Percentiles rank a stretch among this genome's conserved stretches.
phyloP scores from a whole-genome alignment of 2,888 invertebrate species.

The Geophilus truncorum region DNA sequence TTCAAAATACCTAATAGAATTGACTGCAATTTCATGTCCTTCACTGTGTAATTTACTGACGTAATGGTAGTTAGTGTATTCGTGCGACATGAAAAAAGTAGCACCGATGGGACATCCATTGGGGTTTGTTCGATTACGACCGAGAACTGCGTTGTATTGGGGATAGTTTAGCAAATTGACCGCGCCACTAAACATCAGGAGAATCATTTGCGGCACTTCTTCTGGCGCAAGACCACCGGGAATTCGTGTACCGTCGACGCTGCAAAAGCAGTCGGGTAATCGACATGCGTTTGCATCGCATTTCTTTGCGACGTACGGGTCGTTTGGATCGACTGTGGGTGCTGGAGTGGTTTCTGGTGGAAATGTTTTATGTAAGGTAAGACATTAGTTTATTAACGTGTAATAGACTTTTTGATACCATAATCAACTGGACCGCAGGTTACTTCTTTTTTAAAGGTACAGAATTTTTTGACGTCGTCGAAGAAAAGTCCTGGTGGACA shows the following conservation, averaged over 20 bases:
- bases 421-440: conserved; percentile 74
- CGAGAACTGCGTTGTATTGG: conserved; percentile 78
- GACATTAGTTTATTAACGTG: too few relatives aligned
- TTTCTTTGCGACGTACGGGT: conserved; percentile 59
- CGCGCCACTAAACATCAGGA: conserved; percentile 88
- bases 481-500: conserved; percentile 87
- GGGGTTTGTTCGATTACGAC: conserved; percentile 72
- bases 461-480: conserved; percentile 82
- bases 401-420: conserved; percentile 34
- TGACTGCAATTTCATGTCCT: conserved; percentile 77
- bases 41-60: conserved; percentile 81
- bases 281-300: conserved; percentile 71
- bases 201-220: conserved; percentile 86
- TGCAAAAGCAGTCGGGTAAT: conserved; percentile 86
- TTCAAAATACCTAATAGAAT: conserved; percentile 53
- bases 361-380: neutral
- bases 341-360: conserved; percentile 29
- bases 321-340: conserved; percentile 58
- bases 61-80: conserved; percentile 86
- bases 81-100: conserved; percentile 89
- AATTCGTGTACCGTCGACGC: conserved; percentile 80
- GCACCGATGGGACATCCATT: conserved; percentile 83
- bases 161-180: conserved; percentile 87
- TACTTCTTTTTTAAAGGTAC: conserved; percentile 84
- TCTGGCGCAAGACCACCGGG: conserved; percentile 77